Conservation (phyloP, 2,888 invertebrate species). For the Rhimphoctona megacephalus region DNA sequence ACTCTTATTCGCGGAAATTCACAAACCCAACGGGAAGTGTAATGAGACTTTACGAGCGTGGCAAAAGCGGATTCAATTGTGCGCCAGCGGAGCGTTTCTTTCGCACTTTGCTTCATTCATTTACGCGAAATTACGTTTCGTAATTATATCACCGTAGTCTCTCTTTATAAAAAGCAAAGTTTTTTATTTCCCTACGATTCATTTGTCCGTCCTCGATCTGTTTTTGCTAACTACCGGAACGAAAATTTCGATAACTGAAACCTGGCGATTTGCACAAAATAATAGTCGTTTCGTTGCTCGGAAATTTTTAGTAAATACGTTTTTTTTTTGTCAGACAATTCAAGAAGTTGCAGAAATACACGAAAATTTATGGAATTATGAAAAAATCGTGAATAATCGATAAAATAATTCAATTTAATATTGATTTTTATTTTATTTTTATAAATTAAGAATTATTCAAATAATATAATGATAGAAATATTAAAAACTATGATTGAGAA, state of each 20-base stretch:
- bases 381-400: too few species aligned
- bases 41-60: constrained; percentile 69
- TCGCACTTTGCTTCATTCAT: constrained; percentile 64
- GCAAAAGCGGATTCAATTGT: constrained; percentile 60
- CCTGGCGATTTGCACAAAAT: neutral
- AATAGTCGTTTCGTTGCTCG: neutral
- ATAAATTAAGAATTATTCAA: too few species aligned
- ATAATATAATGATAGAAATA: too few species aligned
- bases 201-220: neutral
- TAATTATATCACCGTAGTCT: constrained; percentile 12
- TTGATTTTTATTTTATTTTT: too few species aligned
- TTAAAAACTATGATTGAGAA: too few species aligned
- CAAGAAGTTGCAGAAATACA: too few species aligned
- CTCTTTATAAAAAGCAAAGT: neutral
- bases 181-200: constrained; percentile 24
- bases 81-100: constrained; percentile 20
- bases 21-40: constrained; percentile 62
- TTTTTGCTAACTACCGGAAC: neutral
- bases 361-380: too few species aligned
- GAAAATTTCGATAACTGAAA: neutral
- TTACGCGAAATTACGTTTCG: constrained; percentile 51
- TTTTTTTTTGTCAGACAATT: too few species aligned
- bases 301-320: neutral
- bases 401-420: too few species aligned
- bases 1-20: constrained; percentile 66